Evolutionary conservation across 2,797 vertebrate genomes (phyloP), one percentile per base, ranked within the genome.

Genomic region (Lepidocolaptes lacrymiger): DNA sequence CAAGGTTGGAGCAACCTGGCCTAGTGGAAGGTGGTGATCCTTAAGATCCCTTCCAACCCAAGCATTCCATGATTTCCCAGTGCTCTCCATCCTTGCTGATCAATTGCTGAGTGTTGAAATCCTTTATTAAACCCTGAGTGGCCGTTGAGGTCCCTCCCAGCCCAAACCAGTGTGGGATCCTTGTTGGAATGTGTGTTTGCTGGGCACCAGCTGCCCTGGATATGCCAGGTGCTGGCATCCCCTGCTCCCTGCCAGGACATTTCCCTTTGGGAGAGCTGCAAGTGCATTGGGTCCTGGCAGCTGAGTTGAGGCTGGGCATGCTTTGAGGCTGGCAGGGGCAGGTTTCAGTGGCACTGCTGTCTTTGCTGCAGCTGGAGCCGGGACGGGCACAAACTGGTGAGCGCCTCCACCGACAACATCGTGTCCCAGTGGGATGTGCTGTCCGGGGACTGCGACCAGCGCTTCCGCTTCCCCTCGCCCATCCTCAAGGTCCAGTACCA

Each of bases 371-470:
- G 99, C 95, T 99, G 99, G 99, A 99, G 99, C 97, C 98, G 99
- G 97, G 99, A 99, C 11, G 99, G 99, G 15, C 99, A 99, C 97
- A 99, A 99, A 68, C 98, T 99, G 76, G 99, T 99, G 78, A 99
- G 99, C 5, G 99, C 99, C 14, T 99, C 99, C 34, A 99, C 99
- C 0, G 99, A 99, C 90, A 99, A 99, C 97, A 99, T 99, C 4
- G 99, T 99, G 55, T 99, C 99, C 0, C 98, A 99, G 96, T 99
- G 99, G 99, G 99, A 99, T 18, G 99, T 99, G 76, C 98, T 99
- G 61, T 99, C 98, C 3, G 99, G 99, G 74, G 99, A 99, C 97
- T 99, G 99, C 1, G 99, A 99, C 97, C 99, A 99, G 98, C 97
- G 99, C 22, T 99, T 99, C 92, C 98, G 99, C 41, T 99, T 99